Evolutionary conservation across 1,140 invertebrate genomes (phyloP), one percentile per base, ranked within the genome.

Genomic region (Trachymyrmex septentrionalis): DNA sequence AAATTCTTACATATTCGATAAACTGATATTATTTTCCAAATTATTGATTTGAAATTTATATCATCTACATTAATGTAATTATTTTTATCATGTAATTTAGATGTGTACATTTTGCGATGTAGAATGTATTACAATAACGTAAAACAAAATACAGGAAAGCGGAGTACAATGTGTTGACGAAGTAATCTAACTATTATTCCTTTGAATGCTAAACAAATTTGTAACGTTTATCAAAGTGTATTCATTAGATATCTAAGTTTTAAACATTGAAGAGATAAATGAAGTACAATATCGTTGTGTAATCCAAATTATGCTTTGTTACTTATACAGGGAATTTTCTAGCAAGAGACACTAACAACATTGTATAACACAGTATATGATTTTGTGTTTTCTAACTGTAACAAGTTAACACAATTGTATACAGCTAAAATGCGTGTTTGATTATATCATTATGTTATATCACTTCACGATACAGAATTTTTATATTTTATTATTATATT

Each of bases 21-120:
- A 7, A 88, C 3, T 6, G 71, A 24, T 75, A 3, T 82, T 71
- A 63, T 19, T 76, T 14, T 69, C 7, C 55, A 3, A 64, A 50
- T 6, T 34, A 24, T 44, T 63, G 12, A 59, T 75, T 59, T n/a
- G 21, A 67, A n/a, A 34, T 30, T 12, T 38, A 19, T 5, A 24
- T 53, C 5, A 50, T 66, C 2, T 66, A 16, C 14, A 55, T 50
- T 48, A 3, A 14, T 59, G 0, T 7, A 61, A 57, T 50, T 30
- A 27, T 84, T n/a, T 24, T 10, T 77, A 44, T 73, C 48, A 21
- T 59, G 34, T 66, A 59, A 1, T 12, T 9, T 72, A 30, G 9
- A 34, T 34, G 2, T 44, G 9, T 14, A 50, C 4, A 16, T 50
- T 14, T 50, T 50, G 48, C 48, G 3, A 44, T 16, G n/a, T 4